Evolutionary conservation across 1,140 invertebrate species (phyloP), one percentile per base, ranked within the genome.

Genomic region (Arion vulgaris): DNA sequence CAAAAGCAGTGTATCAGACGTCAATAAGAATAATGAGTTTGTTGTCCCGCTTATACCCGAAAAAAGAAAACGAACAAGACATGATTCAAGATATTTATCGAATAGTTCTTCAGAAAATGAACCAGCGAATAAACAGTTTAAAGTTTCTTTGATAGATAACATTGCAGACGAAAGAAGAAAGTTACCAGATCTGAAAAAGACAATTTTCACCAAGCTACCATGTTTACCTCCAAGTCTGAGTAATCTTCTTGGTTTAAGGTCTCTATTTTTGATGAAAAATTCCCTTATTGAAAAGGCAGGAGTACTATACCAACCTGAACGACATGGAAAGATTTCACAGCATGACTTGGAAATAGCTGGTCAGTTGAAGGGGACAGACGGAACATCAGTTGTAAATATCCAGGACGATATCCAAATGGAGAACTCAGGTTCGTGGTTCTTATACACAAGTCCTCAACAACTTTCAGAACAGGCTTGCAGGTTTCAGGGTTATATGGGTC

Each of bases 231-330:
- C 71, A 23, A 72, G n/a, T 28, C 26, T 28, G 36, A 45, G 71
- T n/a, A 41, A 36, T 26, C 71, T 72, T 39, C 38, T 39, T 0
- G 23, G 36, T 26, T 19, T 72, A 38, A 72, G 71, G n/a, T 36
- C 71, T 26, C n/a, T 72, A 38, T 32, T 72, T 72, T 45, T 72
- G 71, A 72, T 39, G 71, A 72, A 72, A 41, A 0, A 45, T 7
- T 0, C 19, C 9, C 71, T 72, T 32, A 72, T 41, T n/a, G 26
- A 72, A 5, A 72, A 5, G 41, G 38, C 71, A 28, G 36, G 38
- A 13, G 1, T 1, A 1, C 71, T 72, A 2, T 41, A 72, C 38
- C 19, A 34, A 32, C 62, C 28, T 32, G 19, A 66, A 34, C 11
- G 28, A n/a, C 11, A 32, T 34, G 19, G 62, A 5, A 66, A 7